Base-by-base conservation (phyloP, 1,140 invertebrate species). In the Pentalonia nigronervosa region DNA sequence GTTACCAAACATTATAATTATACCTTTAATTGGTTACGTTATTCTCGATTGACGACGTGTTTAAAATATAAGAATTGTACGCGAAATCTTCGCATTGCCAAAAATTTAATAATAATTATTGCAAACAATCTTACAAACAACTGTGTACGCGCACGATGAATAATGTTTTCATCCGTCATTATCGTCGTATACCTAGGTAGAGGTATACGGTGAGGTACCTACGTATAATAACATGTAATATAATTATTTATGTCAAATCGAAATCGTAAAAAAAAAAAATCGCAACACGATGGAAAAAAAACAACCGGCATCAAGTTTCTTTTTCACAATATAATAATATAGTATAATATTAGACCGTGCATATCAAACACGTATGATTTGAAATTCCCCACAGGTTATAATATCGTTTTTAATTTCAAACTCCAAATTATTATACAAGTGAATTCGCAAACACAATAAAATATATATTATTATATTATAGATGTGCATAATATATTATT, bases 1-100 rank as follows among this genome's bases (percentile, higher is more conserved):
- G 83, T 84, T 84, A 84, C 41, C 83, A 84, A 84, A 84, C 41
- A 41, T 84, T 84, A 84, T 41, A 84, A 84, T 84, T 84, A 84
- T 84, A 84, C 83, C 83, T 9, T 84, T 84, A 45, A 41, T 84
- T 84, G 36, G 34, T 84, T 84, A 41, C 83, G 36, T 84, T 45
- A 8, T 41, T 41, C 41, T 41, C 83, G 36, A 30, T 14, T 9
- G 21, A 9, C 7, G 36, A 84, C 23, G 83, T 45, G 41, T 84
- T 84, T 25, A 76, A 76, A 76, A 41, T 41, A 41, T 41, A 41
- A 76, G 60, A 76, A 11, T 14, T 83, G 23, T 8, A 83, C 81
- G 83, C 8, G 41, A 41, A 45, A 41, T 84, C 34, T 84, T 84
- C 83, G 41, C 41, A 45, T 36, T 21, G 36, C 9, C 45, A 21